phyloP scores from a whole-genome alignment of 2,797 vertebrate species.

The Sparidentex hasta region DNA sequence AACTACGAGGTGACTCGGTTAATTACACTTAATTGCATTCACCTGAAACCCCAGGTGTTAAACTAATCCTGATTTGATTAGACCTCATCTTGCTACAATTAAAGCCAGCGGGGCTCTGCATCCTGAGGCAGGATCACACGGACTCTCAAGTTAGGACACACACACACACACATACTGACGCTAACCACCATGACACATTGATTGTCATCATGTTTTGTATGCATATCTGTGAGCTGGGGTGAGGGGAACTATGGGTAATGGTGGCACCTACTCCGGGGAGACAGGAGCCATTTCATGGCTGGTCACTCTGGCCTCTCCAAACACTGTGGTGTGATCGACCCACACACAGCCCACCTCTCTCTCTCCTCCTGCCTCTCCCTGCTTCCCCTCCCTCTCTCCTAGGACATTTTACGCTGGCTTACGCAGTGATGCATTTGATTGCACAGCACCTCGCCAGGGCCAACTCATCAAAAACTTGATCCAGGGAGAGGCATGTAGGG shows the following conservation, averaged over 20 bases:
- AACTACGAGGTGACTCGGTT: constrained; percentile 42
- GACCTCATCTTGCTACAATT: constrained; percentile 52
- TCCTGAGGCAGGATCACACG: constrained; percentile 38
- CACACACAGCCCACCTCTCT: constrained; percentile 29
- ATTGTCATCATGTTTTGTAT: constrained; percentile 39
- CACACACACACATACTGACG: not conserved
- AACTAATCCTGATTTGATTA: constrained; percentile 56
- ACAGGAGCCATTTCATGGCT: constrained; percentile 82
- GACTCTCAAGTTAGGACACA: constrained; percentile 15
- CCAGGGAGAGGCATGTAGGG: constrained; percentile 62
- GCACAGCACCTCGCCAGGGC: constrained; percentile 77
- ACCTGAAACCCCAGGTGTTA: constrained; percentile 56
- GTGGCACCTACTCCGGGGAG: constrained; percentile 57
- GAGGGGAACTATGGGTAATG: constrained; percentile 49
- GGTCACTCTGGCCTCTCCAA: constrained; percentile 74
- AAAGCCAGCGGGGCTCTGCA: constrained; percentile 40
- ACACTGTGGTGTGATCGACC: constrained; percentile 72
- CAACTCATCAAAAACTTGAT: constrained; percentile 80
- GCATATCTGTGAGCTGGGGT: constrained; percentile 16
- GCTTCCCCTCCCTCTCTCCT: constrained; percentile 55
- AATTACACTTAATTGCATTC: constrained; percentile 58
- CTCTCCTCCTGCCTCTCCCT: constrained; percentile 45
- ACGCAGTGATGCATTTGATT: constrained; percentile 85
- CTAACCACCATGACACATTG: constrained; percentile 22
- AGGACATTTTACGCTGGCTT: constrained; percentile 76